Conservation (phyloP, 2,797 vertebrate genomes). For the Leptatherina wallacei region DNA sequence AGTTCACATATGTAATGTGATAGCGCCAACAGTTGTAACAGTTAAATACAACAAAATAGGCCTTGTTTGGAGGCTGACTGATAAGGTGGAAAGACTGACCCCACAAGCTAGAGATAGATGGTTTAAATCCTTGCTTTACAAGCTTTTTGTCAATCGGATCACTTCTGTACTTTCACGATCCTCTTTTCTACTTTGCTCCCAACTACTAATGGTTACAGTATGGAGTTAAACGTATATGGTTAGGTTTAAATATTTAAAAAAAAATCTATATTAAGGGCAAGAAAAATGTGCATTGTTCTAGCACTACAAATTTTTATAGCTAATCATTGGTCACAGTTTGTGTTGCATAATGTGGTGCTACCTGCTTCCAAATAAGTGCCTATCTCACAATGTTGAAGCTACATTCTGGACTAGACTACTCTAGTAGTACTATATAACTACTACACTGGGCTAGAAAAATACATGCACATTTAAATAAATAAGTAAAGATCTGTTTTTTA, state of each 20-base stretch:
- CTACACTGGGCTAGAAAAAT: neutral
- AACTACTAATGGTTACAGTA: neutral
- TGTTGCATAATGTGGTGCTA: neutral
- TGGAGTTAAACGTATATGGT: neutral
- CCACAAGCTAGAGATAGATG: neutral
- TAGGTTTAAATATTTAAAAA: too few relatives aligned
- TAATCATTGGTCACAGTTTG: neutral
- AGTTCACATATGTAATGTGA: neutral
- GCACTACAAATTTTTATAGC: neutral
- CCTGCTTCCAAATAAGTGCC: neutral
- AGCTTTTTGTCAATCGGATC: neutral
- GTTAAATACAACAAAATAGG: neutral
- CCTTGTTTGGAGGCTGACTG: neutral
- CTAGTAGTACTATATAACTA: too few relatives aligned
- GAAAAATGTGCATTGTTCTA: too few relatives aligned
- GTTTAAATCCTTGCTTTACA: neutral
- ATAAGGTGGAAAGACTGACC: neutral
- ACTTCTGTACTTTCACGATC: neutral
- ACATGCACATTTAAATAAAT: neutral
- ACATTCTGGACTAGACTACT: neutral
- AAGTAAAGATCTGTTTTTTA: slow-evolving; percentile 19
- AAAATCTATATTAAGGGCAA: too few relatives aligned
- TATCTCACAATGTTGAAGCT: neutral
- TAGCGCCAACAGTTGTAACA: neutral
- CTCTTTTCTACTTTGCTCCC: neutral